Evolutionary conservation across 2,888 invertebrate species (phyloP), one percentile per base, ranked within the genome.

Genomic region (Hydrotaea cyrtoneurina): DNA sequence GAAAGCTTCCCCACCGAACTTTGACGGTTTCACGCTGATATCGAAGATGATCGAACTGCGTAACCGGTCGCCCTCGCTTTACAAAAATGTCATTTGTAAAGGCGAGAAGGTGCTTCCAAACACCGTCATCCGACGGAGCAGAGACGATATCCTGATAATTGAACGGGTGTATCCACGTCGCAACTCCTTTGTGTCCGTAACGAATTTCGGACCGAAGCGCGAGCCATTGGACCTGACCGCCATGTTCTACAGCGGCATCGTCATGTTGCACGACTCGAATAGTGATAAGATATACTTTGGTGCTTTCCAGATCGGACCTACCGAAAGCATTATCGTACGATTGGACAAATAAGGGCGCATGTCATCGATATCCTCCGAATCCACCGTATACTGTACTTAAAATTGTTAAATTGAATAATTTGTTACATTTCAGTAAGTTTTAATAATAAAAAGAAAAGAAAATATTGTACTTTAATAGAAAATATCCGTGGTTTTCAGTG

Each of bases 161-260:
- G 96, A 97, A 89, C 93, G 97, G 64, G 95, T 95, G 94, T 97
- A 95, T 91, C 97, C 97, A 0, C 94, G 97, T 17, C 94, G 96
- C 80, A 95, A 96, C 89, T 95, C 96, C 0, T 96, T 95, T 89
- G 95, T 96, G 0, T 94, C 96, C 82, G 94, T 97, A 0, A 95
- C 95, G 0, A 97, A 97, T 93, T 93, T 96, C 2, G 96, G 96
- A 0, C 93, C 91, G 53, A 90, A 90, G 10, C 92, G 93, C 19
- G 94, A 95, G 53, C 94, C 94, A 0, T 94, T 95, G 74, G 96
- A 97, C 92, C 93, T 97, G 79, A 96, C 96, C 0, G 94, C 94
- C 0, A 94, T 95, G 92, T 95, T 96, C 90, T 97, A 96, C 89
- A 95, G 96, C 72, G 97, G 97, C 1, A 87, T 87, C 66, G 87